Evolutionary conservation across 2,888 invertebrate species (phyloP), one percentile per base, ranked within the genome.

Genomic region (Stegophylla sp.): DNA sequence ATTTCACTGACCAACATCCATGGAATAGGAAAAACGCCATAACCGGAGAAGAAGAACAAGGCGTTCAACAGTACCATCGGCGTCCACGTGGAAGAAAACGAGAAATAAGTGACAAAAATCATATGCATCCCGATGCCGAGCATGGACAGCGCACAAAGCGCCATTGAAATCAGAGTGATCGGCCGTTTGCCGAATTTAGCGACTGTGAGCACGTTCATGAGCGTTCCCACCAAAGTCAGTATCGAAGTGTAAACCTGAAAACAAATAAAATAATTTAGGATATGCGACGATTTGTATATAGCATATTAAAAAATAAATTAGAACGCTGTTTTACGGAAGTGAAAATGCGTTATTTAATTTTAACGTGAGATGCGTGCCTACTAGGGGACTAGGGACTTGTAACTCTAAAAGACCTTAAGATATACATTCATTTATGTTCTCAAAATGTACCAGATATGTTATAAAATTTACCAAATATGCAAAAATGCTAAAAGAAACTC

Each of bases 1-100:
- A 90, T 88, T 85, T 90, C 90, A 79, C 89, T 89, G 13, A 90
- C 86, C 59, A 90, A 84, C 82, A 89, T 88, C 90, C 90, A 90
- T 1, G 89, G 89, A 20, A 89, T 86, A 17, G 87, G 87, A 10
- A 87, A 85, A 4, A 86, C 84, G 1, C 86, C 86, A n/a, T 85
- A 41, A 63, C 87, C 88, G 76, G 87, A 87, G 83, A 87, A 88
- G 20, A 87, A 84, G 3, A 87, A 86, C 71, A 89, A 84, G 0
- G 86, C 81, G 74, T 88, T 88, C 84, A 89, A 88, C 64, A 88
- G 84, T 0, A 86, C 84, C 64, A 88, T 84, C 0, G 89, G 89
- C 3, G 87, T 83, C 71, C 87, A 85, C 74, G 88, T 88, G 15
- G 85, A 86, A 81, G 87, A 86, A 17, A 83, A 79, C n/a, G 83